Conservation (phyloP, 2,797 vertebrate genomes). For the Trachurus trachurus region DNA sequence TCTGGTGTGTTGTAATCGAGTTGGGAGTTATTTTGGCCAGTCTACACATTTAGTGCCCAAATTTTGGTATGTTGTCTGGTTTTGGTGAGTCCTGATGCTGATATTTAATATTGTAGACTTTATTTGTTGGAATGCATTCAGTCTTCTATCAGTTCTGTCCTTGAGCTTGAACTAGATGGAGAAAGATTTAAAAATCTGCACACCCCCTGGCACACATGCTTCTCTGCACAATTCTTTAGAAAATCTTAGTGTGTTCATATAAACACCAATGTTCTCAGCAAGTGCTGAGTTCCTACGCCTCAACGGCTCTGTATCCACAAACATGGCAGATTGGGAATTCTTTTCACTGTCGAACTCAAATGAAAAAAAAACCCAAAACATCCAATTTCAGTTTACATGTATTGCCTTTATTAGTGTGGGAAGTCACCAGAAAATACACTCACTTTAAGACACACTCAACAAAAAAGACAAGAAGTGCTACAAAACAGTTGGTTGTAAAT, state of each 20-base stretch:
- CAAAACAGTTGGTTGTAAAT: conserved; percentile 23
- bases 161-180: no score
- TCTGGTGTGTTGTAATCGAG: no score
- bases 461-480: background rate
- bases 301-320: background rate
- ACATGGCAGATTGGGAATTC: background rate
- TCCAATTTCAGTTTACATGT: background rate
- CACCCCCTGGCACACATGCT: no score
- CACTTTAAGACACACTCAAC: conserved; percentile 1
- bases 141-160: background rate
- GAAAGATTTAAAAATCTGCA: background rate
- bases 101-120: background rate
- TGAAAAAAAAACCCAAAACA: background rate
- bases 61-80: background rate
- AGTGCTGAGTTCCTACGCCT: background rate
- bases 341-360: background rate
- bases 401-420: background rate
- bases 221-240: background rate
- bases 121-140: background rate
- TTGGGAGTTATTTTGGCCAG: no score
- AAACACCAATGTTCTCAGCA: background rate
- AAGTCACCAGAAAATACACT: conserved; percentile 4
- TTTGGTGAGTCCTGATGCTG: background rate
- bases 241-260: background rate
- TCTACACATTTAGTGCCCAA: no score